Conservation (phyloP, 2,888 invertebrate genomes). For the Bruchidius siliquastri region DNA sequence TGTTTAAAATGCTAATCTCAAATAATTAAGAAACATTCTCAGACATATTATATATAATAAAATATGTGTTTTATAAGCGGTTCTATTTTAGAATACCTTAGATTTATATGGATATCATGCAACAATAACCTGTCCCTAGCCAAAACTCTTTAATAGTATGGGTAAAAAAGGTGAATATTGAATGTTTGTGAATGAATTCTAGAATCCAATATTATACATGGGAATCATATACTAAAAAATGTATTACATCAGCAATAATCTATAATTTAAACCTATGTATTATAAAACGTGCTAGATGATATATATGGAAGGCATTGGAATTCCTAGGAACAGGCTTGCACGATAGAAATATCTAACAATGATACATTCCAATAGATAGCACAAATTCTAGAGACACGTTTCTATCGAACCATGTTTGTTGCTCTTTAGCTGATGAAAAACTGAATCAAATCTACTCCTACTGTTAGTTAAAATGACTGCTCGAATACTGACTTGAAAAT, state of each 20-base stretch:
- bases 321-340: background rate
- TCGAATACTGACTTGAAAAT: background rate
- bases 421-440: background rate
- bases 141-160: background rate
- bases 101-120: background rate
- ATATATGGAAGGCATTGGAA: background rate
- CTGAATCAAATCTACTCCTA: background rate
- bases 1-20: background rate
- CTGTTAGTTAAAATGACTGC: background rate
- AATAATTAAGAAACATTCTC: background rate
- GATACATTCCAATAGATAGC: background rate
- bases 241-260: too few species aligned
- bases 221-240: too few species aligned
- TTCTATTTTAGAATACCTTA: background rate
- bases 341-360: background rate
- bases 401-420: background rate
- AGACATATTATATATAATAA: background rate
- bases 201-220: too few species aligned
- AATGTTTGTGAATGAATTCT: too few species aligned
- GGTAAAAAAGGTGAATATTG: too few species aligned
- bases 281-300: too few species aligned
- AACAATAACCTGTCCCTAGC: background rate
- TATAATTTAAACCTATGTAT: too few species aligned
- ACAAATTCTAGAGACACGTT: background rate
- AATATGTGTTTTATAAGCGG: slow-evolving; percentile 1